A percentile compares a stretch with the other conserved stretches of the same genome.
Evolutionary conservation across 2,888 invertebrate genomes (phyloP).

Genomic region (Andrena camellia): DNA sequence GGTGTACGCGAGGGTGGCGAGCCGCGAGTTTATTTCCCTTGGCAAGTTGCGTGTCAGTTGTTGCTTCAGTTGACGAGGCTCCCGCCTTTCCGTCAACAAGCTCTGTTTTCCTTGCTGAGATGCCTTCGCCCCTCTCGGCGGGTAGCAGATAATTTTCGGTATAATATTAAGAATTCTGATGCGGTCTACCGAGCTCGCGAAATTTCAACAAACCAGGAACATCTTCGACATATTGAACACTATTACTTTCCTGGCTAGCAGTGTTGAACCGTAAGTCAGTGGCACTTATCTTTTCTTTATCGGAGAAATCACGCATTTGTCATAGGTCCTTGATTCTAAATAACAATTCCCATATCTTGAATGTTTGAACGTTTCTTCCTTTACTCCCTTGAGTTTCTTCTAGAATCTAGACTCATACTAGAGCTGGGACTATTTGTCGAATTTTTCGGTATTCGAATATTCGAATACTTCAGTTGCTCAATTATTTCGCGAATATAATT

Average conservation of each 20-base stretch:
- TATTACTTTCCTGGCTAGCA: no score
- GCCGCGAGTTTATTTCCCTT: constrained; percentile 6
- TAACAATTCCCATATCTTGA: no score
- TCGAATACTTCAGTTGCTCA: no score
- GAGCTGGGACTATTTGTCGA: no score
- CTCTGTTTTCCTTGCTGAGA: neutral
- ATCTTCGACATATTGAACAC: neutral
- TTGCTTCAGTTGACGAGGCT: constrained; percentile 10
- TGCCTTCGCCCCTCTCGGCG: neutral
- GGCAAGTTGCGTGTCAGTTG: constrained; percentile 2
- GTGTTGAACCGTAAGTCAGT: no score
- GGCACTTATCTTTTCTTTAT: no score
- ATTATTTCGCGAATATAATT: no score
- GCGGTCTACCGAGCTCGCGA: neutral
- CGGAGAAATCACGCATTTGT: no score
- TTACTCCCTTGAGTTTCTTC: no score
- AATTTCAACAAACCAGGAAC: neutral
- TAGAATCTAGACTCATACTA: neutral
- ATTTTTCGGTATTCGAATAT: no score
- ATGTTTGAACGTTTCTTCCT: no score
- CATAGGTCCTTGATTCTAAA: no score
- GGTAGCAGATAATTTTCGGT: neutral
- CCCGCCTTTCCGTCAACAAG: neutral
- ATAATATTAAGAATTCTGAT: neutral
- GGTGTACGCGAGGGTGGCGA: neutral